These are phyloP conservation scores for Acanthosepion esculentum DNA, from an alignment of 2,888 invertebrate genomes.

Conservation along the genomic window DNA sequence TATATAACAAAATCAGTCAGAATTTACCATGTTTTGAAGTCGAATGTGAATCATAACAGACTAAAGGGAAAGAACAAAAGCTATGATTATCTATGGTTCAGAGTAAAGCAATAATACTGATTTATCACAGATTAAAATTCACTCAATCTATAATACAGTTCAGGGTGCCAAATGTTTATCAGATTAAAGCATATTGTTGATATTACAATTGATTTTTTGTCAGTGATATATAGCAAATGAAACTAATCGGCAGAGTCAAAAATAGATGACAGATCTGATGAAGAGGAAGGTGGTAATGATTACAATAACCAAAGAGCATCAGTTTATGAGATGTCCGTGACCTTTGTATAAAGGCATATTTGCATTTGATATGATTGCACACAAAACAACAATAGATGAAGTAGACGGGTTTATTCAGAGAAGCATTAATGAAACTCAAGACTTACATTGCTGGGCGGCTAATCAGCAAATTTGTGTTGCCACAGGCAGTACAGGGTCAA, in stretches of 20 bases:
- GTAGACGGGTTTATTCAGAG: not conserved
- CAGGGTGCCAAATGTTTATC: not conserved
- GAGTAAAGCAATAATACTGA: not conserved
- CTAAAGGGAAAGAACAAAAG: not conserved
- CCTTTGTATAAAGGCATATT: not conserved
- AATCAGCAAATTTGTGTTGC: slow-evolving; percentile 23
- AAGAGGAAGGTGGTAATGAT: not conserved
- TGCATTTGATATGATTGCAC: slow-evolving; percentile 33
- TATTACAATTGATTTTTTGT: not conserved
- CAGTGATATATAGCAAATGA: not conserved
- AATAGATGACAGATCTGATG: not conserved
- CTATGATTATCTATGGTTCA: not conserved
- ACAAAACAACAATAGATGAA: not conserved
- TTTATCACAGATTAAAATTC: not conserved
- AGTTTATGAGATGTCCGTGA: not conserved
- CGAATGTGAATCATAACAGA: not conserved
- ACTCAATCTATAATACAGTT: not conserved
- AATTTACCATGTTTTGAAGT: not conserved
- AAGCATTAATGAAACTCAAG: not conserved
- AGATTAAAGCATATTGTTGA: not conserved
- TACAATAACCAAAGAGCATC: not conserved
- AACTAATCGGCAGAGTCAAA: not conserved
- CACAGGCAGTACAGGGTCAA: slow-evolving; percentile 6
- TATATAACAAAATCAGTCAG: not conserved
- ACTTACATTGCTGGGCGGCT: slow-evolving; percentile 33